phyloP scores from a whole-genome alignment of 35 echinoderm and acorn worm species.

The Amphiura filiformis region DNA sequence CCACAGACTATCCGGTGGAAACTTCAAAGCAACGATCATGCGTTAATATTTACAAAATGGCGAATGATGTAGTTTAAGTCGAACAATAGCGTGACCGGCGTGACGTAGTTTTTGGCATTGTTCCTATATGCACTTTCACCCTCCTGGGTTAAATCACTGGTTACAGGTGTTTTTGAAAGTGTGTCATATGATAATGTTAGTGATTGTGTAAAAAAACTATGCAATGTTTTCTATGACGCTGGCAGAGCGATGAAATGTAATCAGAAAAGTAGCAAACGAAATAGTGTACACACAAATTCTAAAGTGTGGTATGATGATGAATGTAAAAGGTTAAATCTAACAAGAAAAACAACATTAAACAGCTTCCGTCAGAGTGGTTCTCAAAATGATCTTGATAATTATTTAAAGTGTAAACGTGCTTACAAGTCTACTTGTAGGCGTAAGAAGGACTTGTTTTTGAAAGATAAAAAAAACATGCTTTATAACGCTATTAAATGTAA shows the following conservation, averaged over 20 bases:
- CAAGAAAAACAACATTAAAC: background rate
- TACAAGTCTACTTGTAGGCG: background rate
- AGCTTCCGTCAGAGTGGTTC: background rate
- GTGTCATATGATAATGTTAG: background rate
- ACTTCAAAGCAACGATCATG: too few relatives aligned
- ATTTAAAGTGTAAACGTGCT: background rate
- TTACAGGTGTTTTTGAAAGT: background rate
- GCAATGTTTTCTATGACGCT: background rate
- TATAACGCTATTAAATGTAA: background rate
- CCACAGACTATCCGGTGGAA: too few relatives aligned
- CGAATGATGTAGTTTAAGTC: too few relatives aligned
- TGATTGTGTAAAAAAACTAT: background rate
- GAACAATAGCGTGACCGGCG: too few relatives aligned
- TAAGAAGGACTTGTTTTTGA: background rate
- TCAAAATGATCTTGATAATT: background rate
- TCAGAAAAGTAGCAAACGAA: background rate
- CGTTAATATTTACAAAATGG: too few relatives aligned
- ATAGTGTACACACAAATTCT: background rate
- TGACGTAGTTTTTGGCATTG: too few relatives aligned
- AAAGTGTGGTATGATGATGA: background rate
- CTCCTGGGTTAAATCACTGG: background rate
- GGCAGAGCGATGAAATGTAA: background rate
- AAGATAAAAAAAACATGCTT: background rate
- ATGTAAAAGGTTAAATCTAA: background rate
- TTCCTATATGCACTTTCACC: too few relatives aligned